Base-by-base conservation (phyloP, 1,140 invertebrate genomes). In the Heliconius nattereri region DNA sequence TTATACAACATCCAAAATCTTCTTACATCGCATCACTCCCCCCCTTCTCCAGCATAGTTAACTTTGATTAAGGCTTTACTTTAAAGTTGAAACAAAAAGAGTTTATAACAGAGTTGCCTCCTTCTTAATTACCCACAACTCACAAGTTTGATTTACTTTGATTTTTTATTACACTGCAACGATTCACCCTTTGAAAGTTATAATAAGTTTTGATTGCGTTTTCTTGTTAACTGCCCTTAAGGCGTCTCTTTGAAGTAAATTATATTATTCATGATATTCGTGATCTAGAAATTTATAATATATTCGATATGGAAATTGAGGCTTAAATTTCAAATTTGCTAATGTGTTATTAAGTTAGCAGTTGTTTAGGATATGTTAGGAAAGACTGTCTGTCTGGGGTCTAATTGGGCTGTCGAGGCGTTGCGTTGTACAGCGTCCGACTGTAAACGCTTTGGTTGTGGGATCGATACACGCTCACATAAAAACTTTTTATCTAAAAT, bases 21-120 rank as follows among this genome's bases (percentile, higher is more conserved):
- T 66, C 23, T n/a, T 2, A 13, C 26, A 29, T 66, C 26, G 23
- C 60, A 29, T 66, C 3, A n/a, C 3, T 29, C 3, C 60, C 3
- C 60, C 60, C 60, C 60, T 29, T 3, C 60, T 16, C 60, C 5
- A 29, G 26, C 60, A 66, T 66, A 75, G 74, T 60, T 32, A 73
- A 80, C 74, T 80, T 80, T 77, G 79, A 80, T 80, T 80, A 80
- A 80, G 54, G 75, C 54, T 80, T 76, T 74, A 76, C 71, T 76
- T 73, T 73, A 77, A 45, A n/a, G 52, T 72, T 80, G 66, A 73
- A 66, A 81, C 23, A 80, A 80, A 73, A 77, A 70, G 75, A 76
- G 79, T 20, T 76, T 54, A 73, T 60, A 35, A 16, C 35, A 40
- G 72, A 78, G 32, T 78, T 73, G 35, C 32, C 66, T 60, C 52